These are phyloP conservation scores for Stigmatopora argus DNA, from an alignment of 2,113 vertebrate genomes.

Conservation along the genomic window DNA sequence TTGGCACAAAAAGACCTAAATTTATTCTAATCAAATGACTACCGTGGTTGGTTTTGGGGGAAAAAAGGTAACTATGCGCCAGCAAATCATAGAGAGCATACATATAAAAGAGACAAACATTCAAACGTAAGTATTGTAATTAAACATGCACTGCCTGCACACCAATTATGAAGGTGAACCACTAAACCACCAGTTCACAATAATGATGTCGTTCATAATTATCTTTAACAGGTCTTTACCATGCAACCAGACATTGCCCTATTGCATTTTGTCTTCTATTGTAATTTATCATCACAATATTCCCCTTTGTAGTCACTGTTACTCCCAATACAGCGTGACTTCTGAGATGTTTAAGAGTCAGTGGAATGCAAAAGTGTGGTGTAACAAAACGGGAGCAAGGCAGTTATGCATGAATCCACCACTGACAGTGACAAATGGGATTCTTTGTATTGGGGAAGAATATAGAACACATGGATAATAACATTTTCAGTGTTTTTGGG, in stretches of 20 bases:
- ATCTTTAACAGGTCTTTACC: not conserved
- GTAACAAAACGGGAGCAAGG: slow-evolving; percentile 26
- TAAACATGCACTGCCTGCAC: not conserved
- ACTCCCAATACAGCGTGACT: not conserved
- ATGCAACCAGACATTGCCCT: not conserved
- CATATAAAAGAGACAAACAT: not conserved
- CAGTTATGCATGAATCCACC: slow-evolving; percentile 27
- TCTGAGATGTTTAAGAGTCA: slow-evolving; percentile 8
- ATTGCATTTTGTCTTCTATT: not conserved
- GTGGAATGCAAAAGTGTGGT: slow-evolving; percentile 7
- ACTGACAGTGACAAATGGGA: slow-evolving; percentile 48
- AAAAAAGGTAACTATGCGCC: not conserved
- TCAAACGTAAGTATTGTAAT: not conserved
- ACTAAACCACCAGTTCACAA: not conserved
- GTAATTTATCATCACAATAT: not conserved
- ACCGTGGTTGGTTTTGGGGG: not conserved
- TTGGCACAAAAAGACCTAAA: not conserved
- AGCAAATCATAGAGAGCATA: not conserved
- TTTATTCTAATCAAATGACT: not conserved
- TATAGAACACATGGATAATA: slow-evolving; percentile 28
- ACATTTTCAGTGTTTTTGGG: slow-evolving; percentile 31
- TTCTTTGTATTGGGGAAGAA: slow-evolving; percentile 27
- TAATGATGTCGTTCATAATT: not conserved
- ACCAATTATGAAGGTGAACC: not conserved
- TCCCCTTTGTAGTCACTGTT: not conserved